Evolutionary conservation across 1,140 invertebrate species (phyloP).

Genomic region (Bombus huntii): DNA sequence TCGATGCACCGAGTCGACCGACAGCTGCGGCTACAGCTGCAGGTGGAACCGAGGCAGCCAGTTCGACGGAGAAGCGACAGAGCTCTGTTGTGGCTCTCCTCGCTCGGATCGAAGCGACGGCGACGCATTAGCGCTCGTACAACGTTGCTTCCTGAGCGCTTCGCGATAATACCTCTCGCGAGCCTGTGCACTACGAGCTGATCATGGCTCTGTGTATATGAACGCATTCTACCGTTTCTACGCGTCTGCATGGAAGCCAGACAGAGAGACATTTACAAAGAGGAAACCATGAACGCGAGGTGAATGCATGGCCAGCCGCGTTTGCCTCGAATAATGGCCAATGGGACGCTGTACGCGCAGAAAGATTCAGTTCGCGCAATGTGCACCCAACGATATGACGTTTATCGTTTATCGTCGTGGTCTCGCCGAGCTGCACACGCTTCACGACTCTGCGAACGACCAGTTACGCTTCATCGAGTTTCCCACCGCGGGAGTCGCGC

Average conservation of each 20-base stretch:
- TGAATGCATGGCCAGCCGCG: constrained; percentile 24
- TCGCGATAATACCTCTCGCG: constrained; percentile 31
- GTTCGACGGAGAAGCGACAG: constrained; percentile 16
- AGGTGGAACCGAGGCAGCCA: constrained; percentile 10
- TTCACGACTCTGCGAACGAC: background rate
- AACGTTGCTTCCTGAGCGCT: constrained; percentile 39
- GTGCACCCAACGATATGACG: constrained; percentile 7
- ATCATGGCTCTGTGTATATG: too few species aligned
- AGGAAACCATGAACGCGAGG: background rate
- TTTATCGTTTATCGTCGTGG: constrained; percentile 16
- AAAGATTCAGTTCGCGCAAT: constrained; percentile 6
- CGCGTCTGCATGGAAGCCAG: background rate
- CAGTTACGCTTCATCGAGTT: constrained; percentile 3
- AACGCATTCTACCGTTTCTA: background rate
- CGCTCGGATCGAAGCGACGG: constrained; percentile 34
- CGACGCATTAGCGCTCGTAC: constrained; percentile 39
- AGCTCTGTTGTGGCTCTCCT: constrained; percentile 27
- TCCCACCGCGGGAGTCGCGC: background rate
- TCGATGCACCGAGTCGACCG: constrained; percentile 47
- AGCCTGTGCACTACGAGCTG: background rate
- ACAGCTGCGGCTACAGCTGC: constrained; percentile 47
- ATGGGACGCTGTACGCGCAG: constrained; percentile 10
- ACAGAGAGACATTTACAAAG: background rate
- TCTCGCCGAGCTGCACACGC: background rate
- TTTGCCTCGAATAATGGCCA: constrained; percentile 23